These are phyloP conservation scores for Torymus texanus DNA, from an alignment of 2,888 invertebrate genomes.

Conservation along the genomic window DNA sequence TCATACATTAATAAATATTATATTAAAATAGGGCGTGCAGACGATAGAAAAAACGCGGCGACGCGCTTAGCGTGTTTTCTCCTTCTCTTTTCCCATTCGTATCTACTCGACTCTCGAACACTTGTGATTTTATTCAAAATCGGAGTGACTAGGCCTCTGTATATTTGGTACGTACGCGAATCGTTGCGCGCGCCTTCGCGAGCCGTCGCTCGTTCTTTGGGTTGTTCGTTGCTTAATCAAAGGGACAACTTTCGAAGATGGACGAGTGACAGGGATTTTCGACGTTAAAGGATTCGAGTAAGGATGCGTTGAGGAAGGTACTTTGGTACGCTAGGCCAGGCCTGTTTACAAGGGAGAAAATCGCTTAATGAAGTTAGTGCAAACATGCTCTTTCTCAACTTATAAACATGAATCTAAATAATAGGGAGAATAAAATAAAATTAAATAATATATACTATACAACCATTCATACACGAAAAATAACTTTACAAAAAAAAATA, in stretches of 20 bases:
- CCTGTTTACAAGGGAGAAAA: slow-evolving; percentile 65
- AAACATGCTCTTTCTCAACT: slow-evolving; percentile 65
- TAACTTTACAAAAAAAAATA: slow-evolving; percentile 59
- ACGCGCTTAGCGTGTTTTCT: slow-evolving; percentile 42
- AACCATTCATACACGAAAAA: slow-evolving; percentile 53
- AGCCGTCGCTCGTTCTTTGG: slow-evolving; percentile 63
- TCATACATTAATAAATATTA: slow-evolving; percentile 36
- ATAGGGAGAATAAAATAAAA: slow-evolving; percentile 50
- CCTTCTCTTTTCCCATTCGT: slow-evolving; percentile 49
- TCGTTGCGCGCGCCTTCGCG: slow-evolving; percentile 42
- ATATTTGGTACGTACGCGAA: slow-evolving; percentile 61
- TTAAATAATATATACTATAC: slow-evolving; percentile 57
- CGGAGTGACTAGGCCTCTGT: slow-evolving; percentile 66
- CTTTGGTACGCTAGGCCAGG: slow-evolving; percentile 75
- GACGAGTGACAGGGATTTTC: slow-evolving; percentile 34
- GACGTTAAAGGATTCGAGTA: slow-evolving; percentile 49
- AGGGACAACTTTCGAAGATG: slow-evolving; percentile 40
- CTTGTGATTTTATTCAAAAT: slow-evolving; percentile 45
- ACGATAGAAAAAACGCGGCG: slow-evolving; percentile 44
- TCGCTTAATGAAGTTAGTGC: slow-evolving; percentile 65
- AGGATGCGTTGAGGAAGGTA: slow-evolving; percentile 60
- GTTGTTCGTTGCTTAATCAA: slow-evolving; percentile 56
- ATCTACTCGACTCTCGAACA: slow-evolving; percentile 50
- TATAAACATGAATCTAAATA: slow-evolving; percentile 51
- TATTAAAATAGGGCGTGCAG: slow-evolving; percentile 32